phyloP scores from a whole-genome alignment of 2,888 invertebrate species.

The Rotaria socialis region DNA sequence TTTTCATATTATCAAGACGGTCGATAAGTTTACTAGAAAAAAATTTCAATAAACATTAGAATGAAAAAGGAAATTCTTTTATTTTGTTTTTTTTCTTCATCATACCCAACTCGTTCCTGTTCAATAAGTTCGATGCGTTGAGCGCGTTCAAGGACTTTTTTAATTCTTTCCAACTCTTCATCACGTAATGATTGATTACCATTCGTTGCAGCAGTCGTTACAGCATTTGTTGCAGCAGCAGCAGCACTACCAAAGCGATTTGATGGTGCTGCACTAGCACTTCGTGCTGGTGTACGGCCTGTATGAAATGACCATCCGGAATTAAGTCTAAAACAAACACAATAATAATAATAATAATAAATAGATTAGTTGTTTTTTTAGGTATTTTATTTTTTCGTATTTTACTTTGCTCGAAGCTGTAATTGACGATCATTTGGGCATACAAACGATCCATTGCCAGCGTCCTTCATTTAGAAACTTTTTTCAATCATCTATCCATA shows the following conservation, averaged over 20 bases:
- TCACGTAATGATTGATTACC: conserved; percentile 41
- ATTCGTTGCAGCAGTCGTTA: conserved; percentile 11
- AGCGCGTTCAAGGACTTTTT: conserved; percentile 45
- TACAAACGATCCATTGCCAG: conserved; percentile 9
- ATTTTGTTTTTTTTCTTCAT: no score
- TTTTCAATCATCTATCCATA: background rate
- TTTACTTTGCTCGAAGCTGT: conserved; percentile 45
- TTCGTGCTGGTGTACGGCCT: conserved; percentile 20
- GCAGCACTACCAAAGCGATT: background rate
- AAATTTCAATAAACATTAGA: no score
- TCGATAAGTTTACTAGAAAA: conserved; percentile 38
- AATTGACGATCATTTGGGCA: conserved; percentile 46
- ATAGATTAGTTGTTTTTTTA: background rate
- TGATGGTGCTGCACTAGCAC: background rate
- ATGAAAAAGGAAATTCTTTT: no score
- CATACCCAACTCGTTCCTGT: conserved; percentile 44
- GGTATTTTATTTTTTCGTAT: background rate
- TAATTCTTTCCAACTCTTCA: conserved; percentile 41
- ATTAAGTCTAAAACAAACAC: conserved; percentile 35
- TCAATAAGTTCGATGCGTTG: conserved; percentile 41
- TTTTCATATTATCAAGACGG: conserved; percentile 46
- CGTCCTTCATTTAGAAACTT: conserved; percentile 6
- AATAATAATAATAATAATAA: no score
- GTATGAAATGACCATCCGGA: conserved; percentile 46
- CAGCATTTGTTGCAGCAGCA: background rate